phyloP scores from a whole-genome alignment of 2,113 vertebrate genomes.

The Sitta europaea region DNA sequence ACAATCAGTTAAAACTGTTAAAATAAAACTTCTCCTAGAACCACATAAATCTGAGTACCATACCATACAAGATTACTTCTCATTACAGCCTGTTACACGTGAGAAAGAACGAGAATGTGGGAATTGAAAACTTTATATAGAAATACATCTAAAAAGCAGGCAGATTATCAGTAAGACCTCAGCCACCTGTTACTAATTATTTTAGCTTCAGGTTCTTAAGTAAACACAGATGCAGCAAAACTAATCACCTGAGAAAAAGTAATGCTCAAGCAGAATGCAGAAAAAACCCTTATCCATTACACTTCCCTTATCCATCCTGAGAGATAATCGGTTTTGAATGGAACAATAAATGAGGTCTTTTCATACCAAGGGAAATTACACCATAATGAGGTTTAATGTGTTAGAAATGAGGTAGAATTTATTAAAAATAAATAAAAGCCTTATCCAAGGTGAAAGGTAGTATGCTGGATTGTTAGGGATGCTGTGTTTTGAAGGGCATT shows the following conservation, averaged over 20 bases:
- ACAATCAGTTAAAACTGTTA: neutral
- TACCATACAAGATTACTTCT: neutral
- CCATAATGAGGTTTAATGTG: neutral
- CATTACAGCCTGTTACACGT: constrained; percentile 14
- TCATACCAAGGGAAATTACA: neutral
- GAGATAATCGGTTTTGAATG: neutral
- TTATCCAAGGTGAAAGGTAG: neutral
- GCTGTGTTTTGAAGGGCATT: neutral
- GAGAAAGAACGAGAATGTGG: neutral
- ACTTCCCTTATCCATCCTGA: neutral
- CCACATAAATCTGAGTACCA: neutral
- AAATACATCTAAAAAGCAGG: constrained; percentile 53
- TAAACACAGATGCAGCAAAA: constrained; percentile 72
- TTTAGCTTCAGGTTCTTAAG: constrained; percentile 69
- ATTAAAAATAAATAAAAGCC: neutral
- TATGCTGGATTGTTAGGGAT: neutral
- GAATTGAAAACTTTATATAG: neutral
- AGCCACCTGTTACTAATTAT: constrained; percentile 74
- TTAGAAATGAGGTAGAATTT: neutral
- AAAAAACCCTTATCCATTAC: neutral
- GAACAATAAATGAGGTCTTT: constrained; percentile 27
- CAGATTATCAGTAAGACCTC: constrained; percentile 61
- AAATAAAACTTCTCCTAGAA: neutral
- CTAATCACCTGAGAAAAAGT: constrained; percentile 53
- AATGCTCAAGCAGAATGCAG: neutral